phyloP scores from a whole-genome alignment of 1,140 invertebrate genomes.

The Zaprionus inermis region DNA sequence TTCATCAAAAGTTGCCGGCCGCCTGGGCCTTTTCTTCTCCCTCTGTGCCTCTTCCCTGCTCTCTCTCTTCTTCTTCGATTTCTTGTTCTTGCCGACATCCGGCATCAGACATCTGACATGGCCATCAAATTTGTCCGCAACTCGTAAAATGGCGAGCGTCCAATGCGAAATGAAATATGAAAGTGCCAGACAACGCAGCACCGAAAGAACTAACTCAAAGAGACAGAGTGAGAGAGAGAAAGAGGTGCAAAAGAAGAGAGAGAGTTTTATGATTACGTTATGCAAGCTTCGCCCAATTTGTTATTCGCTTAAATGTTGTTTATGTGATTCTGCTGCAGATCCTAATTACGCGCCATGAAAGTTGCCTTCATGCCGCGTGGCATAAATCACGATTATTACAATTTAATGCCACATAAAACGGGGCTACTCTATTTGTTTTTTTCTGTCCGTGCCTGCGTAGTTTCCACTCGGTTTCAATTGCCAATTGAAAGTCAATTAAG shows the following conservation, averaged over 20 bases:
- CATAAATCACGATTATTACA: constrained; percentile 53
- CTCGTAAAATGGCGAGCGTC: constrained; percentile 59
- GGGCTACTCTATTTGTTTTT: background rate
- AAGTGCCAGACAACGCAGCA: constrained; percentile 42
- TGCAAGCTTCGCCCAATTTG: constrained; percentile 63
- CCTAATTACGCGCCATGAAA: constrained; percentile 32
- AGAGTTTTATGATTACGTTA: constrained; percentile 62
- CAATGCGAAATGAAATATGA: constrained; percentile 60
- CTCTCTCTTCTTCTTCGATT: background rate
- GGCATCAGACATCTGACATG: constrained; percentile 44
- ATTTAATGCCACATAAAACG: constrained; percentile 12
- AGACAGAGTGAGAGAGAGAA: background rate
- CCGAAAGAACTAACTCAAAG: background rate
- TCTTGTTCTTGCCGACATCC: constrained; percentile 17
- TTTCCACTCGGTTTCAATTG: constrained; percentile 9
- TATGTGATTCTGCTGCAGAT: constrained; percentile 27
- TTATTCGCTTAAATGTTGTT: constrained; percentile 46
- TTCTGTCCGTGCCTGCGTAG: background rate
- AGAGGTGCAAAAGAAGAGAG: background rate
- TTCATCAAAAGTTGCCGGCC: constrained; percentile 68
- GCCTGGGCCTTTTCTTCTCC: constrained; percentile 33
- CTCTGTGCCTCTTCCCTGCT: background rate
- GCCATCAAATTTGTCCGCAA: constrained; percentile 75
- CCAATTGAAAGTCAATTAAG: constrained; percentile 75
- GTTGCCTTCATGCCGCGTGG: background rate